Evolutionary conservation across 2,888 invertebrate species (phyloP).

Genomic region (Autographa gamma): DNA sequence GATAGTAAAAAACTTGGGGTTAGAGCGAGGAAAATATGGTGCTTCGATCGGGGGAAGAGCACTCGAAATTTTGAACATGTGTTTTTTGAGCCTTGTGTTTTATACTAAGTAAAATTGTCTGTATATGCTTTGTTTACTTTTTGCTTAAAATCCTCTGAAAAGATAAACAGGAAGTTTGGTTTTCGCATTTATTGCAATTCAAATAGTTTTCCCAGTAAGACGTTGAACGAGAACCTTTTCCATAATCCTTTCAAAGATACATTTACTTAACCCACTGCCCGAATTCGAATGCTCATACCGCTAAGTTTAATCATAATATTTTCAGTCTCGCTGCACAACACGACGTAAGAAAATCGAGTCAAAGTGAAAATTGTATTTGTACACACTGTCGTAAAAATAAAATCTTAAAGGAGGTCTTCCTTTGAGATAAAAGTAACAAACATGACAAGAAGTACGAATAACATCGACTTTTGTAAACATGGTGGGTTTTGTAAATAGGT

Average conservation of each 20-base stretch:
- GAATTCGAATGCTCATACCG: conserved; percentile 24
- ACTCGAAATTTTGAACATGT: not conserved
- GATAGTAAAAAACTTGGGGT: conserved; percentile 46
- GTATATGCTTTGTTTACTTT: not conserved
- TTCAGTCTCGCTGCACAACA: conserved; percentile 40
- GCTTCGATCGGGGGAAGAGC: conserved; percentile 16
- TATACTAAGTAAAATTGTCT: not conserved
- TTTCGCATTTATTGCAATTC: conserved; percentile 16
- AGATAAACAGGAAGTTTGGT: not conserved
- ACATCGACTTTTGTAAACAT: conserved; percentile 32
- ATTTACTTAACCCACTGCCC: conserved; percentile 22
- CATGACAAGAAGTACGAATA: conserved; percentile 17
- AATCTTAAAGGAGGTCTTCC: conserved; percentile 54
- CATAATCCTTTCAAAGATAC: conserved; percentile 18
- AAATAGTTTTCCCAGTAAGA: conserved; percentile 4
- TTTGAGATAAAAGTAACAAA: conserved; percentile 51
- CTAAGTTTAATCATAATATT: conserved; percentile 52
- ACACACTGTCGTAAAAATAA: conserved; percentile 61
- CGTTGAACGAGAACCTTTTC: conserved; percentile 17
- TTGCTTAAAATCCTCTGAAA: not conserved
- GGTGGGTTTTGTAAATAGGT: conserved; percentile 53
- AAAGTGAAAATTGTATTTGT: conserved; percentile 65
- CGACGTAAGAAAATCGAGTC: conserved; percentile 56
- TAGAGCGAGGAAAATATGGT: conserved; percentile 34
- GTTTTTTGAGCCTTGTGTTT: not conserved